Conservation (phyloP, 2,888 invertebrate species). For the Cryptocephalus primarius region DNA sequence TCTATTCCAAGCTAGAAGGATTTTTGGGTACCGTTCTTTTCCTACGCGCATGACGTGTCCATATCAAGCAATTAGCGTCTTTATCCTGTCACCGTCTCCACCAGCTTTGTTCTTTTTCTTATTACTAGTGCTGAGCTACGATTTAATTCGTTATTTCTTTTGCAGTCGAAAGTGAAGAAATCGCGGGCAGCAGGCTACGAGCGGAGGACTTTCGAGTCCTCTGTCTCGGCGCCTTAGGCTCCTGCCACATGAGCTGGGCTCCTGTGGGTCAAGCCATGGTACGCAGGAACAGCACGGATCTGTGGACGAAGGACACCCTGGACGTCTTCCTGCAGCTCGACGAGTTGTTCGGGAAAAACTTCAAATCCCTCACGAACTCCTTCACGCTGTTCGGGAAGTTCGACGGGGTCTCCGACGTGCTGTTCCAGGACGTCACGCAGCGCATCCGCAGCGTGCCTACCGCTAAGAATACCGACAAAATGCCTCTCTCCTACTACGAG, state of each 20-base stretch:
- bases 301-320: conserved; percentile 56
- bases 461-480: conserved; percentile 25
- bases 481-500: conserved; percentile 23
- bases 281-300: conserved; percentile 41
- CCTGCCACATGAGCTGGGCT: conserved; percentile 57
- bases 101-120: too few relatives aligned
- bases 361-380: conserved; percentile 45
- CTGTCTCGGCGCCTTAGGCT: conserved; percentile 43
- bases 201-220: conserved; percentile 42
- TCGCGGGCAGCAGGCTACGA: conserved; percentile 19
- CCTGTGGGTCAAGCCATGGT: conserved; percentile 57
- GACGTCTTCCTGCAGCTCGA: conserved; percentile 61
- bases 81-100: too few relatives aligned
- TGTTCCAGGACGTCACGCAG: conserved; percentile 52
- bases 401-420: conserved; percentile 49
- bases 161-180: conserved; percentile 38
- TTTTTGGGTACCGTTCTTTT: too few relatives aligned
- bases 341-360: conserved; percentile 55
- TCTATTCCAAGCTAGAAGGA: too few relatives aligned
- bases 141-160: conserved; percentile 6
- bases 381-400: conserved; percentile 62
- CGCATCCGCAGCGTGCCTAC: conserved; percentile 27
- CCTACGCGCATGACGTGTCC: too few relatives aligned
- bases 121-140: too few relatives aligned
- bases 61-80: too few relatives aligned